phyloP scores from a whole-genome alignment of 2,797 vertebrate genomes.

The Esox masquinongy region DNA sequence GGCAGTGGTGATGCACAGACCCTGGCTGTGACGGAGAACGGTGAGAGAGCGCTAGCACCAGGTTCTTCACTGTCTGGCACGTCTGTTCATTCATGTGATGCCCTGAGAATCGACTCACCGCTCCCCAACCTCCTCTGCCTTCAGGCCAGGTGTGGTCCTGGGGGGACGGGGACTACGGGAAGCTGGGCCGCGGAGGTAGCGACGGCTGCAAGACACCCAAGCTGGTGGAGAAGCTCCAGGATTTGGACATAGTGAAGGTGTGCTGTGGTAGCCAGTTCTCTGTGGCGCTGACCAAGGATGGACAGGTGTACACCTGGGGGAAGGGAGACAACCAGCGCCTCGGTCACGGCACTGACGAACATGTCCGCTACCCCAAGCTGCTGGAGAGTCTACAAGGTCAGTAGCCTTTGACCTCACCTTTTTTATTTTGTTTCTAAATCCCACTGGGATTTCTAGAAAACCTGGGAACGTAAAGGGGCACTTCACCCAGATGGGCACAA shows the following conservation, averaged over 20 bases:
- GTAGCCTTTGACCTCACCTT: slow-evolving; percentile 13
- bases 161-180: slow-evolving; percentile 98
- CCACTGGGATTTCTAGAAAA: neutral
- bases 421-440: no score
- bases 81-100: no score
- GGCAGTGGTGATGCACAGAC: slow-evolving; percentile 98
- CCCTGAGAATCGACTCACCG: neutral
- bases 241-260: slow-evolving; percentile 92
- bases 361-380: slow-evolving; percentile 95
- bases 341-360: slow-evolving; percentile 95
- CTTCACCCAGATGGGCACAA: no score
- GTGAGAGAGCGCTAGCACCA: slow-evolving; percentile 58
- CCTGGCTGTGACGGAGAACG: slow-evolving; percentile 94
- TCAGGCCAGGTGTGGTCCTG: slow-evolving; percentile 98
- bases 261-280: slow-evolving; percentile 98
- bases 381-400: slow-evolving; percentile 92
- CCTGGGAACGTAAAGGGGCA: neutral
- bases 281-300: slow-evolving; percentile 92
- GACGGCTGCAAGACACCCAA: slow-evolving; percentile 98
- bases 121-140: neutral
- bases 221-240: slow-evolving; percentile 94
- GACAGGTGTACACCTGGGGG: slow-evolving; percentile 97
- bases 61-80: no score
- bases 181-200: slow-evolving; percentile 94
- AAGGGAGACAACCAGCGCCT: slow-evolving; percentile 98